Conservation (phyloP, 2,797 vertebrate species). For the Oryzias sinensis region DNA sequence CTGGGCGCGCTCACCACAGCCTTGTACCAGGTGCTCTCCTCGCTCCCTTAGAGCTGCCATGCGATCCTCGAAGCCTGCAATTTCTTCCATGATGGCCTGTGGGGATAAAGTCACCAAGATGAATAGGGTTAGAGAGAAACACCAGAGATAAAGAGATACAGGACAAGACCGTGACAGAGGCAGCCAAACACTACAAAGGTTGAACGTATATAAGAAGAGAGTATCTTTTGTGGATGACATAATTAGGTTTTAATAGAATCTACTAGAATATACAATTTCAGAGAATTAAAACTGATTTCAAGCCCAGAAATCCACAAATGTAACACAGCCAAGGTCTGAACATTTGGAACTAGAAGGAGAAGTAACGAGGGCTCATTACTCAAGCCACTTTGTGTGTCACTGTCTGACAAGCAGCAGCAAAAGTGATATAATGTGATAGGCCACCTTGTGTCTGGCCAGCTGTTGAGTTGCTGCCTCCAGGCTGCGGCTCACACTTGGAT, state of each 20-base stretch:
- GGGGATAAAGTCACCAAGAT: conserved; percentile 36
- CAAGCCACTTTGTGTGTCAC: neutral
- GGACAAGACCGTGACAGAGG: conserved; percentile 20
- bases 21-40: conserved; percentile 85
- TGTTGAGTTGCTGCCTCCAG: conserved; percentile 92
- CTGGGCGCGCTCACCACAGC: conserved; percentile 88
- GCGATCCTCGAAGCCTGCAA: conserved; percentile 92
- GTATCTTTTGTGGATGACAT: too few relatives aligned
- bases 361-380: conserved; percentile 12
- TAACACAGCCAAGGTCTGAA: neutral
- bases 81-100: conserved; percentile 98
- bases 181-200: conserved; percentile 19
- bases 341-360: neutral
- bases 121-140: conserved; percentile 22
- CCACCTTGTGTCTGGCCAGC: conserved; percentile 94
- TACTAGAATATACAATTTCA: too few relatives aligned
- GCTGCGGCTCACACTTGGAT: conserved; percentile 82
- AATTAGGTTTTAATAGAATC: neutral
- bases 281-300: too few relatives aligned
- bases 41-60: conserved; percentile 84
- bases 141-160: conserved; percentile 9
- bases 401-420: neutral
- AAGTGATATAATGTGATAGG: conserved; percentile 13
- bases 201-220: too few relatives aligned
- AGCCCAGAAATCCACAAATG: neutral